Conservation (phyloP, 2,113 vertebrate genomes). For the Cichladusa arquata region DNA sequence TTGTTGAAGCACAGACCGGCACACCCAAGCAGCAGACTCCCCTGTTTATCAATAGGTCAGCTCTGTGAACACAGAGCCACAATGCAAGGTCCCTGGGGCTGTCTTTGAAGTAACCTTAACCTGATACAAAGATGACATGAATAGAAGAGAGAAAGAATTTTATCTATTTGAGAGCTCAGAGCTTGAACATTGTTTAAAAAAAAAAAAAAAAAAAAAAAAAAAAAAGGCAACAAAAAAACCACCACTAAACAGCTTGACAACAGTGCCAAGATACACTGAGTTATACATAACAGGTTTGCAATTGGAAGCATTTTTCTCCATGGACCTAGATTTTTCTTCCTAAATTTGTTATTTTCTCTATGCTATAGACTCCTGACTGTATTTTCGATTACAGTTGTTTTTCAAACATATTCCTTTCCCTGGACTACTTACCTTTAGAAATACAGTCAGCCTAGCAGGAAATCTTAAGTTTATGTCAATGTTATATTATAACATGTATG, state of each 20-base stretch:
- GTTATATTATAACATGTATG: too few species aligned
- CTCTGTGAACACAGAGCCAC: not conserved
- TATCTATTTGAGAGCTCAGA: conserved; percentile 24
- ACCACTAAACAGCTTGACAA: conserved; percentile 12
- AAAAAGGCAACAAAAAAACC: not conserved
- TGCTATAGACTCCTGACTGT: not conserved
- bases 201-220: not conserved
- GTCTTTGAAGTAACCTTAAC: conserved; percentile 20
- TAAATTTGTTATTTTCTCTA: not conserved
- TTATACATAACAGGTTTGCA: conserved; percentile 7
- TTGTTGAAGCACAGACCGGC: not conserved
- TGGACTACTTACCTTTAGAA: not conserved
- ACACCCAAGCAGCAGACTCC: not conserved
- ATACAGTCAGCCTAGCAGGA: not conserved
- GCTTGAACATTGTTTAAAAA: not conserved
- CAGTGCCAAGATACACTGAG: conserved; percentile 21
- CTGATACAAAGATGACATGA: not conserved
- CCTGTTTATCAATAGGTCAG: conserved; percentile 25
- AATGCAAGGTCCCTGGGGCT: not conserved
- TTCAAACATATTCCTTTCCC: not conserved
- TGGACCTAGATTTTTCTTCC: not conserved
- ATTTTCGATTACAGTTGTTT: not conserved
- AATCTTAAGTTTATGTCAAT: not conserved
- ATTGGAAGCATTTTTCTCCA: conserved; percentile 34
- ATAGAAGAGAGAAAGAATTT: conserved; percentile 12